phyloP scores from a whole-genome alignment of 2,888 invertebrate genomes.

The Macroteleia sp. region DNA sequence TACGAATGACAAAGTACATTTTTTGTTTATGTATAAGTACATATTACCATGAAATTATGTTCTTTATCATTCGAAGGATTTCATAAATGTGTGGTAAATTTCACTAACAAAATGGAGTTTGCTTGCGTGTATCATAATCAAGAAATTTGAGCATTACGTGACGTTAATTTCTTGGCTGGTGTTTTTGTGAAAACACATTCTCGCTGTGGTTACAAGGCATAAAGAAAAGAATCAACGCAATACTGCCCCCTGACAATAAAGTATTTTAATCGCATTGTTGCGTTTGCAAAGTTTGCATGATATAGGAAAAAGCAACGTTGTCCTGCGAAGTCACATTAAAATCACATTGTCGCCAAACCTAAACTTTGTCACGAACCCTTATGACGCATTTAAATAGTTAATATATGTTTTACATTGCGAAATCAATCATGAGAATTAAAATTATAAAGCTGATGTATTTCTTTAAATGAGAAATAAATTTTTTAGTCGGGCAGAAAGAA shows the following conservation, averaged over 20 bases:
- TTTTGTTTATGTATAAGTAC: too few relatives aligned
- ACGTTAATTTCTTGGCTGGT: conserved; percentile 69
- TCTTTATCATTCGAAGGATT: too few relatives aligned
- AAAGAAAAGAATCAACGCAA: conserved; percentile 71
- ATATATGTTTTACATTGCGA: conserved; percentile 12
- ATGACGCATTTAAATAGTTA: conserved; percentile 16
- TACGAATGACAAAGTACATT: too few relatives aligned
- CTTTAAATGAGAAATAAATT: too few relatives aligned
- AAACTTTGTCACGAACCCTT: conserved; percentile 34
- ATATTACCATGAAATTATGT: too few relatives aligned
- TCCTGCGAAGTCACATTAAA: conserved; percentile 45
- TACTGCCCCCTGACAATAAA: conserved; percentile 69
- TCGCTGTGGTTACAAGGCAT: conserved; percentile 50
- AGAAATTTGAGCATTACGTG: conserved; percentile 78
- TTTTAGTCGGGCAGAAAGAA: too few relatives aligned
- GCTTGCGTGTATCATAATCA: conserved; percentile 79
- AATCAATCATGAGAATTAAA: too few relatives aligned
- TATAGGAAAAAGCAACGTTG: conserved; percentile 7
- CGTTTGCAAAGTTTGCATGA: conserved; percentile 68
- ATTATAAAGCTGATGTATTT: too few relatives aligned
- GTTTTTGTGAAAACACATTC: conserved; percentile 70
- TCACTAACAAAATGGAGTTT: conserved; percentile 12
- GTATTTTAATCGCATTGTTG: conserved; percentile 73
- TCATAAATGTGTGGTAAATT: too few relatives aligned
- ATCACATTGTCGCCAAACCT: conserved; percentile 32